Percentiles rank a stretch among this genome's conserved stretches.
These are phyloP conservation scores for Tichodroma muraria DNA, from an alignment of 2,113 vertebrate species.

Conservation along the genomic window DNA sequence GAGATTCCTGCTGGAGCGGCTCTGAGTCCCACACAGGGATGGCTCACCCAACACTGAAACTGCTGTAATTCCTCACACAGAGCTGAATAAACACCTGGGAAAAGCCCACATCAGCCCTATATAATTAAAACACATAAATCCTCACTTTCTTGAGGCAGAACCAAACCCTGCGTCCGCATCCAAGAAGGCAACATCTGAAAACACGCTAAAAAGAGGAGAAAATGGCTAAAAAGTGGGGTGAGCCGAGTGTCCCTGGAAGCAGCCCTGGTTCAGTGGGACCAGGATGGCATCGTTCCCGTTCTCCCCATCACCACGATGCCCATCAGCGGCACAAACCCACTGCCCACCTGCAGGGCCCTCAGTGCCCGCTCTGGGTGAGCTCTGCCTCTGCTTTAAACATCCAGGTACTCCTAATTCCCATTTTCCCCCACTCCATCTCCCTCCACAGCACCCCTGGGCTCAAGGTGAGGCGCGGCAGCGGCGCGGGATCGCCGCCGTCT, in stretches of 20 bases:
- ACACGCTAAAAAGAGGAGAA: background rate
- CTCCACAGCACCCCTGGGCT: constrained; percentile 44
- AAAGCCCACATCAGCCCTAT: background rate
- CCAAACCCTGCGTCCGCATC: background rate
- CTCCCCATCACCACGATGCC: accelerated
- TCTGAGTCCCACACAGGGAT: accelerated
- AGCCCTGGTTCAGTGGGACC: background rate
- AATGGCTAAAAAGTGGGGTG: background rate
- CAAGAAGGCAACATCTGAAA: background rate
- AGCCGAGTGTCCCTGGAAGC: background rate
- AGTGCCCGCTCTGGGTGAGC: background rate
- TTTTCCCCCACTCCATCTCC: background rate
- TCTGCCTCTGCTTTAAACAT: background rate
- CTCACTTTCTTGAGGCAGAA: background rate
- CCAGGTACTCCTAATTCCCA: background rate
- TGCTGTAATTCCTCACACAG: accelerated
- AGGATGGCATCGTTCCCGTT: accelerated
- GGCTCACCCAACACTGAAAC: background rate
- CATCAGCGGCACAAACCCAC: accelerated
- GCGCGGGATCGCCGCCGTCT: constrained; percentile 65
- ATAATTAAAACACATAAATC: background rate
- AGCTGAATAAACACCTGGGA: accelerated
- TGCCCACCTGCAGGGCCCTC: background rate
- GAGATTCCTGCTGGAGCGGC: background rate
- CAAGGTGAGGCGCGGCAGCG: constrained; percentile 83